Evolutionary conservation across 1,140 invertebrate species (phyloP), one percentile per base, ranked within the genome.

Genomic region (Drosophila punjabiensis): DNA sequence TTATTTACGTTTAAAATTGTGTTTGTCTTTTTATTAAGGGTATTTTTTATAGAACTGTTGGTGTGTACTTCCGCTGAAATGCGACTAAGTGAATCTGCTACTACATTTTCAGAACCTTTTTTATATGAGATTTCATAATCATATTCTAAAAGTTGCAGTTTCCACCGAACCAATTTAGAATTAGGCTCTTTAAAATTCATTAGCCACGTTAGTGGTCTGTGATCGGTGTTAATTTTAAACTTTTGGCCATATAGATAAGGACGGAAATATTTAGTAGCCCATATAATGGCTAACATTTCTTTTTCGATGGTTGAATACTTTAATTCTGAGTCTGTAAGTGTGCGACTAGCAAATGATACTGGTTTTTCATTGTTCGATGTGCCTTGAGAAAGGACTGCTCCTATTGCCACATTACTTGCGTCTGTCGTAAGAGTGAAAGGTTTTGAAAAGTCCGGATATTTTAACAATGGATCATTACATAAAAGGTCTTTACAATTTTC

Each of bases 221-320:
- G 48, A 28, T 50, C 14, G 13, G 45, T 30, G 24, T 10, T 3
- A 30, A 50, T 50, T 3, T 50, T 2, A 16, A 28, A 28, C 5
- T 28, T 50, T 28, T 50, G 24, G 4, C 47, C 47, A 14, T 9
- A 28, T 1, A 28, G 8, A 14, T 50, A 50, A 8, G 47, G 13
- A 5, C 14, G 43, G 20, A 47, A 30, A 9, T 30, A 30, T 30
- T 24, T 24, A 10, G 24, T 52, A 5, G 28, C 48, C 16, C 48
- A 56, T 9, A 56, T 35, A 18, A 55, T 62, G 16, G 45, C 47
- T 20, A 52, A 11, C 47, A 69, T 63, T 24, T 63, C 67, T 53
- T 62, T 70, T 39, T 63, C 59, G 0, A 70, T n/a, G 9, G 48
- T 70, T n/a, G 59, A 70, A 28, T 70, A 55, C 7, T 45, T 52